Conservation (phyloP, 2,797 vertebrate genomes). For the Monodelphis domestica region DNA sequence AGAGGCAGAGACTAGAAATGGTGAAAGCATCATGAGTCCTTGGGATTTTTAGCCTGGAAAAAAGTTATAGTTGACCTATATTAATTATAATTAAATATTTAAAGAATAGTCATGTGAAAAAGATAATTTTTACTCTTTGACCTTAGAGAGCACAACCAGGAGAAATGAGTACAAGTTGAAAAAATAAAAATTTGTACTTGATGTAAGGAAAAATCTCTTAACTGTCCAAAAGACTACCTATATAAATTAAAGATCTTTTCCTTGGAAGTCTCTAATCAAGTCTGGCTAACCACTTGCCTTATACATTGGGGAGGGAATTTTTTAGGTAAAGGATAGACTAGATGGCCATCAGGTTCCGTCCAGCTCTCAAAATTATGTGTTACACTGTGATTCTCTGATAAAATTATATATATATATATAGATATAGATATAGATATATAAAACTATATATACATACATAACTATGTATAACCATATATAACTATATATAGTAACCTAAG, state of each 20-base stretch:
- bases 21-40: neutral
- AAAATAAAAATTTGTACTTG: neutral
- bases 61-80: neutral
- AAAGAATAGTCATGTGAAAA: neutral
- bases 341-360: neutral
- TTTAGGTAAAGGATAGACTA: neutral
- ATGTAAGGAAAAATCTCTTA: neutral
- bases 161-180: neutral
- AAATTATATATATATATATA: neutral
- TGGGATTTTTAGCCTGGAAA: neutral
- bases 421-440: too few relatives aligned
- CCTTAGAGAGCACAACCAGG: neutral
- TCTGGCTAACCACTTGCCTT: neutral
- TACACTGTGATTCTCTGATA: neutral
- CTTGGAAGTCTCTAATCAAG: neutral
- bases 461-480: too few relatives aligned
- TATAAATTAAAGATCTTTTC: neutral
- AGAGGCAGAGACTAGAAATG: neutral
- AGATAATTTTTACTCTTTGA: neutral
- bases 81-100: neutral
- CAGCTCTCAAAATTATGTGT: neutral
- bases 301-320: neutral
- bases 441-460: too few relatives aligned
- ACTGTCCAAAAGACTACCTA: neutral
- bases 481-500: too few relatives aligned